These are phyloP conservation scores for Syncerus caffer DNA, from an alignment of 2,797 vertebrate genomes.

Conservation along the genomic window DNA sequence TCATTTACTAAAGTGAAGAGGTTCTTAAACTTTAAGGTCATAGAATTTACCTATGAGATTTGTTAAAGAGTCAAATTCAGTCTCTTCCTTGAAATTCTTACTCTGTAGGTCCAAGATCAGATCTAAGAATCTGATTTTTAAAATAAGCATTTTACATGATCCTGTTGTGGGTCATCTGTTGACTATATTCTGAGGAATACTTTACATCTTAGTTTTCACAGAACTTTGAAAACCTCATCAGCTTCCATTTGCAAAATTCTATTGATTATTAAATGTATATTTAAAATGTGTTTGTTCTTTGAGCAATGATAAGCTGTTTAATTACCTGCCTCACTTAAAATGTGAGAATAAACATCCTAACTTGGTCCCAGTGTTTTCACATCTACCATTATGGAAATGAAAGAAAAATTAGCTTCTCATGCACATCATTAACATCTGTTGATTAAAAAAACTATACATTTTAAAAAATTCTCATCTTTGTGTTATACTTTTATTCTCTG, in stretches of 20 bases:
- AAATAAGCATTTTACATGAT: not conserved
- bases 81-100: not conserved
- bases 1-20: not conserved
- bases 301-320: not conserved
- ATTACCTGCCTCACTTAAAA: not conserved
- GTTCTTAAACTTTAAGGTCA: not conserved
- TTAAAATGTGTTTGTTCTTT: constrained; percentile 8
- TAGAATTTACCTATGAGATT: not conserved
- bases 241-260: not conserved
- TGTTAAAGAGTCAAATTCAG: not conserved
- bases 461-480: not conserved
- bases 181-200: not conserved
- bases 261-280: not conserved
- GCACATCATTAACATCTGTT: constrained; percentile 22
- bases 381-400: not conserved
- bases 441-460: not conserved
- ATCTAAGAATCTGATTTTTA: not conserved
- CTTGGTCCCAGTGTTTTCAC: not conserved
- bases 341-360: not conserved
- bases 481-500: not conserved
- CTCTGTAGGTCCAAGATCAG: not conserved
- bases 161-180: not conserved
- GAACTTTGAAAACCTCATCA: not conserved
- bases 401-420: constrained; percentile 9
- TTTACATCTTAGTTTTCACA: not conserved